Conservation (phyloP, 1,140 invertebrate genomes). For the Leucophenga varia region DNA sequence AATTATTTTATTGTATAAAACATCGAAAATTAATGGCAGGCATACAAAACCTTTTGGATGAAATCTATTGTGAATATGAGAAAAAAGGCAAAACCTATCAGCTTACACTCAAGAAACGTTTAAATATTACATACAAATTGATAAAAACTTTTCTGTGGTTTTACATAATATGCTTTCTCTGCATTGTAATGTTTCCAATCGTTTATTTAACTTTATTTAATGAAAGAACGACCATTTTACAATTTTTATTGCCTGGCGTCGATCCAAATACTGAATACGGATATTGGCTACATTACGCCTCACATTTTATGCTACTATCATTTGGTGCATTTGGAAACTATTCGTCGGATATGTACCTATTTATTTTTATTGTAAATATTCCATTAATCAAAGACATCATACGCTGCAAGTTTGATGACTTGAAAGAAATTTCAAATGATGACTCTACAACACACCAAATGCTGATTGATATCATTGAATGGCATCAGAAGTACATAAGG, state of each 20-base stretch:
- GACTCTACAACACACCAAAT: no score
- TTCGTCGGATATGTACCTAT: conserved; percentile 38
- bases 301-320: conserved; percentile 12
- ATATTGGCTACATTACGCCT: conserved; percentile 14
- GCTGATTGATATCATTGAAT: conserved; percentile 19
- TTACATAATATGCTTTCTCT: not conserved
- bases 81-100: not conserved
- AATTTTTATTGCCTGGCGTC: conserved; percentile 29
- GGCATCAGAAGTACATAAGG: conserved; percentile 34
- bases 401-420: conserved; percentile 20
- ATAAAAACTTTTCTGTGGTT: conserved; percentile 3
- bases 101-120: not conserved
- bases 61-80: conserved; percentile 8
- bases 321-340: conserved; percentile 36
- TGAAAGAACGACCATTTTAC: conserved; percentile 27
- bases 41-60: conserved; percentile 4
- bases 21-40: not conserved
- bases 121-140: not conserved
- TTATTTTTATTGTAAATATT: conserved; percentile 29
- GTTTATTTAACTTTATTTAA: conserved; percentile 17
- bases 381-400: conserved; percentile 34
- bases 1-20: conserved; percentile 18
- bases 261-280: conserved; percentile 23
- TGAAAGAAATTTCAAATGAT: conserved; percentile 19
- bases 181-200: conserved; percentile 15